Conservation (phyloP, 2,888 invertebrate genomes). For the Xiphydria camelus region DNA sequence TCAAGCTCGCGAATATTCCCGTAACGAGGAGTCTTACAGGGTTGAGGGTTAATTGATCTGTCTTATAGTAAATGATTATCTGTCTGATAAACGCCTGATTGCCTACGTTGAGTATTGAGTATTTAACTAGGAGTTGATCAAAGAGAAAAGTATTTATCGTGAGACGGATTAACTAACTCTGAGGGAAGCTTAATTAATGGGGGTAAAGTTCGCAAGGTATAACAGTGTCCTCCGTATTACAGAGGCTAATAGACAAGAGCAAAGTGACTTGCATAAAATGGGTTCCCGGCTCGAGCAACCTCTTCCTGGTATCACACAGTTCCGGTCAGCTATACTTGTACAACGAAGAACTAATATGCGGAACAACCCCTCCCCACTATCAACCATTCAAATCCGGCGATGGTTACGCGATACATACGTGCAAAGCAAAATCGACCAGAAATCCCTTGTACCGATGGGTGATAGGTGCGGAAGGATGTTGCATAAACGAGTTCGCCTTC, state of each 20-base stretch:
- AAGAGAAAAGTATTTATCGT: too few species aligned
- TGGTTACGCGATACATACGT: slow-evolving; percentile 91
- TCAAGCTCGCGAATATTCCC: too few species aligned
- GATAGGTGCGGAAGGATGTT: slow-evolving; percentile 77
- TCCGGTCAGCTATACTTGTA: slow-evolving; percentile 98
- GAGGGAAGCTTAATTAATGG: too few species aligned
- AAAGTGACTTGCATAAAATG: slow-evolving; percentile 96
- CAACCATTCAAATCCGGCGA: slow-evolving; percentile 95
- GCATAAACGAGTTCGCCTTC: slow-evolving; percentile 96
- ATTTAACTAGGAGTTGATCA: too few species aligned
- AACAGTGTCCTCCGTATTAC: slow-evolving; percentile 52
- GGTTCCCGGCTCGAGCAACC: slow-evolving; percentile 93
- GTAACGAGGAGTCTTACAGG: too few species aligned
- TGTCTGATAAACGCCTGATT: too few species aligned
- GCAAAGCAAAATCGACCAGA: slow-evolving; percentile 93
- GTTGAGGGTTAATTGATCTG: too few species aligned
- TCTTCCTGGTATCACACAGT: slow-evolving; percentile 92
- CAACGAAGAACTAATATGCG: slow-evolving; percentile 92
- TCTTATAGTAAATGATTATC: too few species aligned
- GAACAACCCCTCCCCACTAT: slow-evolving; percentile 89
- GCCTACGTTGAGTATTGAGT: too few species aligned
- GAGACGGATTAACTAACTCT: too few species aligned
- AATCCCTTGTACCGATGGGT: slow-evolving; percentile 95
- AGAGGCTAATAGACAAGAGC: slow-evolving; percentile 91
- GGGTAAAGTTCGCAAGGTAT: too few species aligned